phyloP scores from a whole-genome alignment of 1,140 invertebrate genomes.

The Leptopilina boulardi region DNA sequence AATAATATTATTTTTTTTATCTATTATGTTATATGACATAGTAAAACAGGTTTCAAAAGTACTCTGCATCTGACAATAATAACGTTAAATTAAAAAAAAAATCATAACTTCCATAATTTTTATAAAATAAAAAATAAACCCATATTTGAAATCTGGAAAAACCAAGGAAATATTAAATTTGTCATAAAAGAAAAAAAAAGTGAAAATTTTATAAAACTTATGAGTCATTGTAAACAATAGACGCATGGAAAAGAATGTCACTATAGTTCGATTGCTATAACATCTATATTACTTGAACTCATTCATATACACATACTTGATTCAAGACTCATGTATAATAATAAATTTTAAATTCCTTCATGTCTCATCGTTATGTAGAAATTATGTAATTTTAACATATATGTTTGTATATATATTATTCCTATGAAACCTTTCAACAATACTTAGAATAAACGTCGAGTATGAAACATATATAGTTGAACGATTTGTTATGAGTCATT shows the following conservation, averaged over 20 bases:
- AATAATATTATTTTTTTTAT: too few species aligned
- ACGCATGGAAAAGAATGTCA: background rate
- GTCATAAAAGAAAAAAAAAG: too few species aligned
- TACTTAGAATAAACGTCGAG: background rate
- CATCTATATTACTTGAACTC: background rate
- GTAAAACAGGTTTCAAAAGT: too few species aligned
- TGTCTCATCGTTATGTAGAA: slow-evolving; percentile 8
- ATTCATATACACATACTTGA: background rate
- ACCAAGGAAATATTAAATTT: too few species aligned
- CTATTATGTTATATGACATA: too few species aligned
- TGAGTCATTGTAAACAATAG: background rate
- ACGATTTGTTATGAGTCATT: background rate
- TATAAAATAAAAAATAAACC: too few species aligned
- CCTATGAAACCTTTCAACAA: background rate
- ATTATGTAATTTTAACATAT: background rate
- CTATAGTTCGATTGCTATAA: background rate
- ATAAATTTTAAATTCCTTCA: background rate
- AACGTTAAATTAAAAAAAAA: too few species aligned
- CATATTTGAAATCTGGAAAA: too few species aligned
- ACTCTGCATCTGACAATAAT: too few species aligned
- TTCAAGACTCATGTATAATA: background rate
- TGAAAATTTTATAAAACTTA: background rate
- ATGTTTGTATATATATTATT: background rate
- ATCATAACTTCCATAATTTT: too few species aligned
- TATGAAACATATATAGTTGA: background rate